Evolutionary conservation across 1,140 invertebrate species (phyloP), one percentile per base, ranked within the genome.

Genomic region (Ylistrum balloti): DNA sequence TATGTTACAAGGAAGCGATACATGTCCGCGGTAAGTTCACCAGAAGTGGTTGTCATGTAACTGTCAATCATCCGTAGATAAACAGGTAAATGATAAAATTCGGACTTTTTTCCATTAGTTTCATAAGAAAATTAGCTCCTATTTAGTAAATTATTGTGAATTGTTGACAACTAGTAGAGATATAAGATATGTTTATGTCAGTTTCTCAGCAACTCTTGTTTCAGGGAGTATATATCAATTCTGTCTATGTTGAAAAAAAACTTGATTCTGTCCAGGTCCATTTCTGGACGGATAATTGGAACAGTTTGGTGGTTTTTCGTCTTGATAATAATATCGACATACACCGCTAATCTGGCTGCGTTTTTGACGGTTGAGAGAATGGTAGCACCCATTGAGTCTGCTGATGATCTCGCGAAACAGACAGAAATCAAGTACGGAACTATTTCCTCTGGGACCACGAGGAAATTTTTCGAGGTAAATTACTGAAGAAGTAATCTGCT

Each of bases 1-100:
- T 95, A 99, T 99, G 98, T 99, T 99, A 96, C 99, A 99, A 96
- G 99, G 99, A 33, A 98, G 98, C 95, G 95, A 99, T 99, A 95
- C 98, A 15, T 95, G 94, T 90, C 95, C 95, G 86, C 94, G 94
- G 95, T 95, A 92, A 85, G 91, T 74, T 48, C 0, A 5, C 13
- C 15, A 0, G 48, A 38, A 32, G 0, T 13, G 13, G 13, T 38
- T 13, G 35, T 13, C 35, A 13, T 13, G 35, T 38, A 13, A 38
- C 35, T 5, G 13, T 7, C 5, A 38, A 7, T 38, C 35, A 38
- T n/a, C n/a, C n/a, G n/a, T n/a, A n/a, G n/a, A n/a, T n/a, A n/a
- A n/a, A n/a, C n/a, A n/a, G n/a, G n/a, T n/a, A n/a, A n/a, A n/a
- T n/a, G n/a, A n/a, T n/a, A n/a, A n/a, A n/a, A n/a, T n/a, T n/a